These are phyloP conservation scores for Nyctereutes procyonoides DNA, from an alignment of 2,113 vertebrate genomes.

Conservation along the genomic window DNA sequence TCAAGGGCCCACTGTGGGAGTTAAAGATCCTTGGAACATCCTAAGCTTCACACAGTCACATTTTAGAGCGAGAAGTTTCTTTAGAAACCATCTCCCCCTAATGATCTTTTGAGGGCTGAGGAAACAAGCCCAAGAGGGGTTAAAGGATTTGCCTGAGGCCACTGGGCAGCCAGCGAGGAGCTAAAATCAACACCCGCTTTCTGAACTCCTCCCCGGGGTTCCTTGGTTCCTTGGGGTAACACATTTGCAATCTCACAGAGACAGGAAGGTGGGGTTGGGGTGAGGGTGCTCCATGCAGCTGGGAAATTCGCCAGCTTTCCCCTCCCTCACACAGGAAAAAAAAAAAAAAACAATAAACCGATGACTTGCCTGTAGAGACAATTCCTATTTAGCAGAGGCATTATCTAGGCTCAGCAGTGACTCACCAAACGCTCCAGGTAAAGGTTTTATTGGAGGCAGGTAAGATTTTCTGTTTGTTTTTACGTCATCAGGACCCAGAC, in stretches of 20 bases:
- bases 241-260: neutral
- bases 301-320: neutral
- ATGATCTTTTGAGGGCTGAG: neutral
- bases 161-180: neutral
- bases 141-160: neutral
- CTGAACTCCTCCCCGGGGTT: neutral
- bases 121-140: neutral
- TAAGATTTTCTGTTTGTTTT: slow-evolving; percentile 10
- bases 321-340: neutral
- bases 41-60: neutral
- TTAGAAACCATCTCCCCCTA: neutral
- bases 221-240: neutral
- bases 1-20: neutral
- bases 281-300: neutral
- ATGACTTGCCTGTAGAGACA: neutral
- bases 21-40: neutral
- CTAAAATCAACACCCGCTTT: neutral
- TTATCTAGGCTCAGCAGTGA: neutral
- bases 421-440: neutral
- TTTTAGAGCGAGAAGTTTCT: neutral
- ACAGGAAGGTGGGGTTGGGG: rapidly evolving
- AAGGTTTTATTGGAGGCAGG: neutral
- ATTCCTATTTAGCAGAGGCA: neutral
- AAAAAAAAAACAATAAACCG: neutral
- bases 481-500: neutral